phyloP scores from a whole-genome alignment of 1,140 invertebrate genomes.

The Hormaphis cornu region DNA sequence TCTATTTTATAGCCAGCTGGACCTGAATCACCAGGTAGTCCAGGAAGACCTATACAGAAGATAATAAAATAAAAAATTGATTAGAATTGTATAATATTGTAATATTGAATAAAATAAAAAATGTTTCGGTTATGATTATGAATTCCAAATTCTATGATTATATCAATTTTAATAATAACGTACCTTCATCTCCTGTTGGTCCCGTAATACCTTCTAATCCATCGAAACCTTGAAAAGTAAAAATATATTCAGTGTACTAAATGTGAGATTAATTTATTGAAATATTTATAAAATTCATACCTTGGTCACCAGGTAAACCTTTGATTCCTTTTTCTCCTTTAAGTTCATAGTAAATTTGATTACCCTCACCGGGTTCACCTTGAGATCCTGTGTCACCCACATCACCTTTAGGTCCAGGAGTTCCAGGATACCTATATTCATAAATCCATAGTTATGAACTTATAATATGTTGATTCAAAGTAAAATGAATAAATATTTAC shows the following conservation, averaged over 20 bases:
- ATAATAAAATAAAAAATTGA: not conserved
- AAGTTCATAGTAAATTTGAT: slow-evolving; percentile 39
- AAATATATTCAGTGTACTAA: slow-evolving; percentile 38
- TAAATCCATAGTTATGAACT: too few species aligned
- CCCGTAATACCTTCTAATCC: slow-evolving; percentile 45
- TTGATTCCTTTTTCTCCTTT: slow-evolving; percentile 46
- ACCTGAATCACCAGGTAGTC: slow-evolving; percentile 14
- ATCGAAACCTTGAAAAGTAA: slow-evolving; percentile 43
- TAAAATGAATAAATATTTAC: too few species aligned
- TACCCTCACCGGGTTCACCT: slow-evolving; percentile 45
- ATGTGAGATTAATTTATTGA: not conserved
- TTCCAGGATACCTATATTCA: slow-evolving; percentile 39
- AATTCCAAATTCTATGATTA: too few species aligned
- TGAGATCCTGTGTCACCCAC: slow-evolving; percentile 46
- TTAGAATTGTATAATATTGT: not conserved
- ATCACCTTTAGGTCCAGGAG: slow-evolving; percentile 48
- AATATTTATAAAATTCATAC: slow-evolving; percentile 34
- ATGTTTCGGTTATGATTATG: too few species aligned
- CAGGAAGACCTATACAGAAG: slow-evolving; percentile 23
- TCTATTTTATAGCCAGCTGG: not conserved
- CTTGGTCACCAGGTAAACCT: slow-evolving; percentile 43
- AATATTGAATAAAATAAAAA: not conserved
- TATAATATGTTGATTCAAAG: too few species aligned
- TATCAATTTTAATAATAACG: not conserved
- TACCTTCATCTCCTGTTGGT: slow-evolving; percentile 36